phyloP scores from a whole-genome alignment of 1,140 invertebrate genomes.

The Theocolax elegans region DNA sequence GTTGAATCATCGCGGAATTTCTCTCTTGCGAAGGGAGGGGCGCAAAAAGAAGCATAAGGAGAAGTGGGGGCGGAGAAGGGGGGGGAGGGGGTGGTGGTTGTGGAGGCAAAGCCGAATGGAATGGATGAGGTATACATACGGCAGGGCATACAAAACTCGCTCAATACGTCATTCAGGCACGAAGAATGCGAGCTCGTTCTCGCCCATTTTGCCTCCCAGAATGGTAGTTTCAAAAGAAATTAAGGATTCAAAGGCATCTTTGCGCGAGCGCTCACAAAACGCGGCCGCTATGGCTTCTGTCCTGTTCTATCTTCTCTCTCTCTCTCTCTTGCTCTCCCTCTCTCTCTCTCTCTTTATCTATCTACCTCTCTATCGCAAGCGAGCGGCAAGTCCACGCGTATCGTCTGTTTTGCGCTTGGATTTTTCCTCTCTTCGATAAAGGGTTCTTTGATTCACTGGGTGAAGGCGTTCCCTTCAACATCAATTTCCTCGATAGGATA shows the following conservation, averaged over 20 bases:
- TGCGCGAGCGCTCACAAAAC: slow-evolving; percentile 62
- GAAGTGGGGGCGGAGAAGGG: slow-evolving; percentile 31
- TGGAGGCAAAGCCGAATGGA: slow-evolving; percentile 44
- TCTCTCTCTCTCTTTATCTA: slow-evolving; percentile 3
- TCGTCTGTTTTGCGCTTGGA: background rate
- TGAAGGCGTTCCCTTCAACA: too few species aligned
- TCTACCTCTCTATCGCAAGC: background rate
- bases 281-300: slow-evolving; percentile 52
- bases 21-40: background rate
- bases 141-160: slow-evolving; percentile 66
- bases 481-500: too few species aligned
- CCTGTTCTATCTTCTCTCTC: slow-evolving; percentile 44
- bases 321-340: slow-evolving; percentile 38
- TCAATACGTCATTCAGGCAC: slow-evolving; percentile 67
- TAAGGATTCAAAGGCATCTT: slow-evolving; percentile 69
- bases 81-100: slow-evolving; percentile 23
- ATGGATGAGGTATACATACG: slow-evolving; percentile 59
- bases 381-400: background rate
- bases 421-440: background rate
- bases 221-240: slow-evolving; percentile 69
- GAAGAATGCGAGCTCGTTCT: slow-evolving; percentile 67
- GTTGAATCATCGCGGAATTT: slow-evolving; percentile 23
- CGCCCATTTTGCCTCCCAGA: slow-evolving; percentile 64
- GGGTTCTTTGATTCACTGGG: slow-evolving; percentile 20
- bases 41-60: background rate